Conservation (phyloP, 2,113 vertebrate genomes). For the Glaucidium brasilianum region DNA sequence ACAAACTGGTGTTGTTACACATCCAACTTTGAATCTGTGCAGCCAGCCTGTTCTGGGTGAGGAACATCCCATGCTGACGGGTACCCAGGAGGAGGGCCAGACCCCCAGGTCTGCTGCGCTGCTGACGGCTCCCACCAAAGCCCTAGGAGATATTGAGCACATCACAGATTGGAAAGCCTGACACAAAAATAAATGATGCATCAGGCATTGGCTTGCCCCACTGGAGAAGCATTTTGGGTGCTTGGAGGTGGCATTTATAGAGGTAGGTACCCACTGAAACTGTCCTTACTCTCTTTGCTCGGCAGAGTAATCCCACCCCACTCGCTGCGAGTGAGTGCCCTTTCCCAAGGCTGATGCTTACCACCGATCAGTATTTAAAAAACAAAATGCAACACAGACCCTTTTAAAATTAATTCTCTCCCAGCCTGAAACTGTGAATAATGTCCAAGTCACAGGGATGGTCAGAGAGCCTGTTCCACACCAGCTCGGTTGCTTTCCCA, state of each 20-base stretch:
- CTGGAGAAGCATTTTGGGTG: background rate
- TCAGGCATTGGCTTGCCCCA: background rate
- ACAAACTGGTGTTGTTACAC: background rate
- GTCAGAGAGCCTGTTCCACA: background rate
- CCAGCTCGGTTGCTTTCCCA: background rate
- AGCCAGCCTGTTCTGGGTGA: accelerated
- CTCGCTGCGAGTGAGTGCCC: background rate
- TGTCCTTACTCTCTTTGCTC: background rate
- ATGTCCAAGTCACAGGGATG: background rate
- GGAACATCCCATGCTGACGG: accelerated
- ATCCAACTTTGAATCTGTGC: background rate
- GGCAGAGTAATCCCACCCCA: background rate
- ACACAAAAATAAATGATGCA: background rate
- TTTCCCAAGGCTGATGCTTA: background rate
- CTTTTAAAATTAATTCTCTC: background rate
- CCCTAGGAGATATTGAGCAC: background rate
- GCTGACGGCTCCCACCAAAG: background rate
- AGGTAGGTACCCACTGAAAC: background rate
- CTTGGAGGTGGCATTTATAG: background rate
- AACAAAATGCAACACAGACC: background rate
- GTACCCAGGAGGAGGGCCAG: background rate
- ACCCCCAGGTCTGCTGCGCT: background rate
- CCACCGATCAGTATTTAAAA: background rate
- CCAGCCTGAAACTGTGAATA: background rate
- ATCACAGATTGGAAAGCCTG: background rate